Conservation (phyloP, 2,113 vertebrate species). For the Mixornis gularis region DNA sequence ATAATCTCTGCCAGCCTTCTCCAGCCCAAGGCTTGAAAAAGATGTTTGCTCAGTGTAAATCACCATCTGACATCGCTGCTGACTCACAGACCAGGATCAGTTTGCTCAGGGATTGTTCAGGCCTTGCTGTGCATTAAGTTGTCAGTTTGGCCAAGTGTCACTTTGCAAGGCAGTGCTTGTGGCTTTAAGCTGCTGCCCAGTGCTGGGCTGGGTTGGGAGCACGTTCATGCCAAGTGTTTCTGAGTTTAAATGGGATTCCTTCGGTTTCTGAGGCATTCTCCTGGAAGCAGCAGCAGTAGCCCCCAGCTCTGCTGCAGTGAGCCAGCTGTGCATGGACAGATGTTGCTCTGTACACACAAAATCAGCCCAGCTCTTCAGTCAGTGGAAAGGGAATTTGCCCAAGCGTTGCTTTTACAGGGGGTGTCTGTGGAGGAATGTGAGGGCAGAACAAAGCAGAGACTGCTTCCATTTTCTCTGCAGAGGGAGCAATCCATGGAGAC, state of each 20-base stretch:
- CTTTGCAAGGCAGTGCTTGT: not conserved
- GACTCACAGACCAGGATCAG: not conserved
- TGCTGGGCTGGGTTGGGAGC: not conserved
- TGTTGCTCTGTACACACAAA: constrained; percentile 21
- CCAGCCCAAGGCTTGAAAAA: not conserved
- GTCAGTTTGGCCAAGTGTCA: not conserved
- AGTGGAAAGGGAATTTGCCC: not conserved
- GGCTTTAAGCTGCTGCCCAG: not conserved
- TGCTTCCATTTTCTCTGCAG: constrained; percentile 22
- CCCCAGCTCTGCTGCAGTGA: not conserved
- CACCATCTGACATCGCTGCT: not conserved
- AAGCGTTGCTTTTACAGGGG: not conserved
- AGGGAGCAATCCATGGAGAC: not conserved
- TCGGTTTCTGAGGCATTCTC: not conserved
- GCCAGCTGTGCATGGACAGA: constrained; percentile 58
- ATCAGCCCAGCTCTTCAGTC: not conserved
- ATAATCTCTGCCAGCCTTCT: not conserved
- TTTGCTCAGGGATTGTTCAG: not conserved
- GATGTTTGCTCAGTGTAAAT: not conserved
- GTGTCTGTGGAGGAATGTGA: not conserved
- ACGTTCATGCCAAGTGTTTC: not conserved
- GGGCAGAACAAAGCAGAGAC: constrained; percentile 4
- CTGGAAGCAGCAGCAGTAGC: not conserved
- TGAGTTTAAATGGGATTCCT: not conserved
- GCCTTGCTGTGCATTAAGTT: not conserved